These are phyloP conservation scores for Megalonaias nervosa DNA, from an alignment of 1,140 invertebrate species.

Conservation along the genomic window DNA sequence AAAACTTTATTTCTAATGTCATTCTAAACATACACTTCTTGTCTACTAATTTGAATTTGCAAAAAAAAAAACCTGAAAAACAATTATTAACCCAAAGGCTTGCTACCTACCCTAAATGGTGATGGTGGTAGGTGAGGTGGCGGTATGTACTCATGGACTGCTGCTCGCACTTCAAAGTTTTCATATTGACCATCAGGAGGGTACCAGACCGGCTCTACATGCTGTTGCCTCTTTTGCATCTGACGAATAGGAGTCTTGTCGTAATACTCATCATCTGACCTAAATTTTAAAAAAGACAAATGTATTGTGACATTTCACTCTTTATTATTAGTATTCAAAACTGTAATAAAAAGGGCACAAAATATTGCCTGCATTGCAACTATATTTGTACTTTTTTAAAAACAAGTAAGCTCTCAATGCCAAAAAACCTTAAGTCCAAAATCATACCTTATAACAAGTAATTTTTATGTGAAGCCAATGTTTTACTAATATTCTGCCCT, in stretches of 20 bases:
- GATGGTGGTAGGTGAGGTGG: constrained; percentile 16
- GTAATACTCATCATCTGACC: constrained; percentile 63
- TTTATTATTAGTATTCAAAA: too few species aligned
- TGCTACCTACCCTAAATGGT: background rate
- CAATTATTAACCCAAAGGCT: background rate
- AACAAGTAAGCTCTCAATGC: too few species aligned
- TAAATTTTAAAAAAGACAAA: background rate
- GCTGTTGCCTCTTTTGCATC: constrained; percentile 29
- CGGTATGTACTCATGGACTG: constrained; percentile 42
- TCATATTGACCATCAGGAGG: constrained; percentile 65
- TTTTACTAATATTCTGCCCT: too few species aligned
- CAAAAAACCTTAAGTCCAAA: too few species aligned
- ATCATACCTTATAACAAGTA: too few species aligned
- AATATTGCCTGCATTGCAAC: too few species aligned
- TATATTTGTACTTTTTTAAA: too few species aligned
- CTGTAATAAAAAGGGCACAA: too few species aligned
- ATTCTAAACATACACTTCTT: background rate
- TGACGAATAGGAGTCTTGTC: constrained; percentile 53
- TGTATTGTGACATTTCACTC: too few species aligned
- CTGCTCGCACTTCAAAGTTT: constrained; percentile 73
- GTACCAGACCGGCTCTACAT: constrained; percentile 50
- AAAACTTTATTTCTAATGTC: constrained; percentile 4
- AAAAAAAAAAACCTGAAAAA: background rate
- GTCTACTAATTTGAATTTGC: background rate
- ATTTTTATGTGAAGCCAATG: too few species aligned